Base-by-base conservation (phyloP, 2,113 vertebrate species). In the Coregonus clupeaformis region DNA sequence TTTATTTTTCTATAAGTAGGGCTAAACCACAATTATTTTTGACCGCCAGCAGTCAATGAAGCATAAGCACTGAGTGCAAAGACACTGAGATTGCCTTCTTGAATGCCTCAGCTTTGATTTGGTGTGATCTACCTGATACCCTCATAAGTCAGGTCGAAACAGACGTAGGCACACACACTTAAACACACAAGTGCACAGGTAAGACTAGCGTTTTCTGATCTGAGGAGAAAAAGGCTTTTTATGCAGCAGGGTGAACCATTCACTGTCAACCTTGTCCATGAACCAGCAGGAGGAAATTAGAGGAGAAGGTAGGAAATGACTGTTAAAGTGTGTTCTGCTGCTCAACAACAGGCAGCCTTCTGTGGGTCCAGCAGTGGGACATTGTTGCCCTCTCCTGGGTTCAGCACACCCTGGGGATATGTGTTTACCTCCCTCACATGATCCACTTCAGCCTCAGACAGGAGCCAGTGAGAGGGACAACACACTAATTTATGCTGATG, bases 291-390 rank as follows among this genome's bases (percentile, higher is more conserved):
- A 91, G 92, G 93, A 94, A 94, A 92, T 93, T 88, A 84, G 84
- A 91, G 80, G 80, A 87, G 92, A 92, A 89, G 88, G 84, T 87
- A 91, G 90, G 93, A 94, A 94, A 92, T 92, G 77, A 90, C 87
- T 83, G 84, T 83, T 90, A 88, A 90, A 87, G 76, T 72, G 66
- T 77, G 84, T 85, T 82, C 82, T 73, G 83, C 63, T 60, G 77
- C 76, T 78, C 12, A 59, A 57, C 77, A 52, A 93, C 86, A 94
- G 85, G 77, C 75, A n/a, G 76, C 64, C 83, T 78, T 86, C 86
- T 91, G 89, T 93, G 82, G 87, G 67, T 32, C 72, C 76, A 84
- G 79, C 78, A 88, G 82, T 86, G 88, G 88, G 76, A 80, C 80
- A 86, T 89, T 88, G 89, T 88, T 87, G 84, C 73, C 82, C 77